Percentiles rank a stretch among this genome's conserved stretches.
These are phyloP conservation scores for Hucho hucho DNA, from an alignment of 2,113 vertebrate species.

Conservation along the genomic window DNA sequence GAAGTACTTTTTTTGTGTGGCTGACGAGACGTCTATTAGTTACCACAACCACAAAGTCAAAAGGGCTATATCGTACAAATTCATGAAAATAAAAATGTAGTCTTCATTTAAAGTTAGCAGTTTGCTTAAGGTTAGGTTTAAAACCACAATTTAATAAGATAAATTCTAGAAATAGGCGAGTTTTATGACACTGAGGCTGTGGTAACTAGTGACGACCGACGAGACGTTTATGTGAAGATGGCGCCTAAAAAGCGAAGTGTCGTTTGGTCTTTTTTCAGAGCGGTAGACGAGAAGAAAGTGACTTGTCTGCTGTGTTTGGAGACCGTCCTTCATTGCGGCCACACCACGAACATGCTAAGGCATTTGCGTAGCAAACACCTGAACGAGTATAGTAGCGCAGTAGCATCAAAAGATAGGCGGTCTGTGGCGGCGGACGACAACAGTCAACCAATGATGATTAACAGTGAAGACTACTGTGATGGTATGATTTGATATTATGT, in stretches of 20 bases:
- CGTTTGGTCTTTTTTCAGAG: slow-evolving; percentile 60
- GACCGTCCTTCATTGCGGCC: slow-evolving; percentile 43
- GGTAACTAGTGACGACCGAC: too few relatives aligned
- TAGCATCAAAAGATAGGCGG: not conserved
- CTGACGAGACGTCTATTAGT: too few relatives aligned
- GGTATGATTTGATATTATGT: slow-evolving; percentile 4
- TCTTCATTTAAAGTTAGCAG: too few relatives aligned
- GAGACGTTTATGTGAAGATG: slow-evolving; percentile 23
- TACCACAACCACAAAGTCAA: too few relatives aligned
- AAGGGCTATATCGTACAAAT: too few relatives aligned
- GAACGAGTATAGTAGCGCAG: slow-evolving; percentile 28
- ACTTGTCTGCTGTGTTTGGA: slow-evolving; percentile 56
- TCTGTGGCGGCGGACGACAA: not conserved
- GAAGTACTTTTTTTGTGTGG: too few relatives aligned
- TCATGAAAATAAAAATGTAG: too few relatives aligned
- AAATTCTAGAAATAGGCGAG: too few relatives aligned
- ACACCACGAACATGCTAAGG: slow-evolving; percentile 60
- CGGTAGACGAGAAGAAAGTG: slow-evolving; percentile 36
- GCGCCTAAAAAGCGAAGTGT: slow-evolving; percentile 52
- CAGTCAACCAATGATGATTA: not conserved
- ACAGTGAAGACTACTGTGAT: slow-evolving; percentile 25
- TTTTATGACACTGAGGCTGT: too few relatives aligned
- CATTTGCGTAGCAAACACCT: slow-evolving; percentile 62
- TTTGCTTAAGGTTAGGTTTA: too few relatives aligned
- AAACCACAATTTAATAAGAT: too few relatives aligned